These are phyloP conservation scores for Tringa solitaria DNA, from an alignment of 2,113 vertebrate genomes.

Conservation along the genomic window DNA sequence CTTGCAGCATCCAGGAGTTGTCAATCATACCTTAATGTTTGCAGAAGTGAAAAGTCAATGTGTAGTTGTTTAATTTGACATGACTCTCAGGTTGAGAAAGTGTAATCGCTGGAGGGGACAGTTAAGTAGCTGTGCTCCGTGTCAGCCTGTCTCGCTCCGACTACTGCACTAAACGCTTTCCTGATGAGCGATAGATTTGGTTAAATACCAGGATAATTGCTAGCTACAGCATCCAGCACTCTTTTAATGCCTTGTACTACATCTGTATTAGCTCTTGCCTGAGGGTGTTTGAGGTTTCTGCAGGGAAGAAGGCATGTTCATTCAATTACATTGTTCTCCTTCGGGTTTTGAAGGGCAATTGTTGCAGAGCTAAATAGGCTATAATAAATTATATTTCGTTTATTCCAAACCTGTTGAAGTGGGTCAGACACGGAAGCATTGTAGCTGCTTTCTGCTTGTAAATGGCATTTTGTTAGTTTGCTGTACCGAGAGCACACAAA, in stretches of 20 bases:
- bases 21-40: conserved; percentile 80
- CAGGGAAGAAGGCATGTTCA: conserved; percentile 56
- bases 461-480: conserved; percentile 41
- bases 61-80: conserved; percentile 81
- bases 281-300: conserved; percentile 80
- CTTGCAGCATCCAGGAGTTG: conserved; percentile 58
- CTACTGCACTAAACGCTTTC: conserved; percentile 78
- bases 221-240: conserved; percentile 73
- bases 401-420: conserved; percentile 56
- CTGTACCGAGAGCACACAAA: not conserved
- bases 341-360: conserved; percentile 73
- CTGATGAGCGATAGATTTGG: conserved; percentile 82
- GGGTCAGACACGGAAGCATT: conserved; percentile 40
- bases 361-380: conserved; percentile 73
- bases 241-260: conserved; percentile 87
- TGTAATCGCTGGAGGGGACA: conserved; percentile 79
- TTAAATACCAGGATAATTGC: conserved; percentile 92
- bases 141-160: conserved; percentile 77
- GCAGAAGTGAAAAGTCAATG: conserved; percentile 81
- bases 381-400: conserved; percentile 64
- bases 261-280: conserved; percentile 86
- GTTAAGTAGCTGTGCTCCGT: conserved; percentile 79
- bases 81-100: conserved; percentile 69
- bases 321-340: conserved; percentile 75
- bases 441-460: conserved; percentile 38